phyloP scores from a whole-genome alignment of 2,797 vertebrate genomes.

The Phrynocephalus guinanensis region DNA sequence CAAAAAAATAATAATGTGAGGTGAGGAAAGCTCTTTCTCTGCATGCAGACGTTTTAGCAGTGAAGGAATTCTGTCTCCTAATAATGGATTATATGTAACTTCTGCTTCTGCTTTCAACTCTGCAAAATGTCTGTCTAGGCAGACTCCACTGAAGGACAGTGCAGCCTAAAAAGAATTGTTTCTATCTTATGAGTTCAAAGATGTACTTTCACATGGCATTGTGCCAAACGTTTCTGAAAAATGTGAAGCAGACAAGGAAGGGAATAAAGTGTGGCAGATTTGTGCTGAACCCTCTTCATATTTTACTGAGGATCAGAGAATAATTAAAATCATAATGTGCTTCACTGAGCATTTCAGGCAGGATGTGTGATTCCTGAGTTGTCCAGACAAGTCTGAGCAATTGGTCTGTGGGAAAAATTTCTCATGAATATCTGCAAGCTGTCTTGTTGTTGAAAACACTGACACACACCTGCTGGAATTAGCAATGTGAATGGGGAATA shows the following conservation, averaged over 20 bases:
- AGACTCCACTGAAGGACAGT: constrained; percentile 5
- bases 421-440: constrained; percentile 26
- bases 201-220: not conserved
- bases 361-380: constrained; percentile 14
- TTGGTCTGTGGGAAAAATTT: constrained; percentile 24
- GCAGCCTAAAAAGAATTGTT: constrained; percentile 12
- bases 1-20: too few species aligned
- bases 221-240: constrained; percentile 21
- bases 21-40: too few species aligned
- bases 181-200: constrained; percentile 10
- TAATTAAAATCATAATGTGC: constrained; percentile 23
- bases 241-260: not conserved
- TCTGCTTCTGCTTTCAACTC: too few species aligned
- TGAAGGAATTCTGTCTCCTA: too few species aligned
- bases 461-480: constrained; percentile 22
- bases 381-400: constrained; percentile 38
- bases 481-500: not conserved
- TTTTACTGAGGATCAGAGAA: constrained; percentile 30
- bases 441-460: constrained; percentile 27
- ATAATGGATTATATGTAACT: too few species aligned
- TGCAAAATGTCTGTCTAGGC: not conserved
- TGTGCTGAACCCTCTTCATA: constrained; percentile 29
- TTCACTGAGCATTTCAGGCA: constrained; percentile 37
- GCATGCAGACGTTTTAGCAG: too few species aligned
- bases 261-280: constrained; percentile 15